These are phyloP conservation scores for Coturnix japonica DNA, from an alignment of 2,113 vertebrate genomes.

Conservation along the genomic window DNA sequence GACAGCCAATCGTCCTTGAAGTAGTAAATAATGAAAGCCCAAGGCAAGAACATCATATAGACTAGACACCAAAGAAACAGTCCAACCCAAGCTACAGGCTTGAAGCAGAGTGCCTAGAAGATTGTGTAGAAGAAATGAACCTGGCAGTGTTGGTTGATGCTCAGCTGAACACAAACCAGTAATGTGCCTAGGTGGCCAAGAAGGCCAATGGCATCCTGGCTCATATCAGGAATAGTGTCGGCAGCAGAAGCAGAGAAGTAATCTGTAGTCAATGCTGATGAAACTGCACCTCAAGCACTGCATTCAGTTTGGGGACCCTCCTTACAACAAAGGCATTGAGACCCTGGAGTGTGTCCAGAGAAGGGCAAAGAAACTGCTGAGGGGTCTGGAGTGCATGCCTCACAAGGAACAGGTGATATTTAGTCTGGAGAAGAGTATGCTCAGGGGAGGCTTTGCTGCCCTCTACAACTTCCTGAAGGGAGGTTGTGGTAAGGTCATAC, in stretches of 20 bases:
- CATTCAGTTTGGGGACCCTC: not conserved
- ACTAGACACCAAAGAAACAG: not conserved
- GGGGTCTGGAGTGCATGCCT: not conserved
- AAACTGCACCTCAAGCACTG: not conserved
- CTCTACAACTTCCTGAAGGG: not conserved
- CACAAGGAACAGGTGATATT: too few relatives aligned
- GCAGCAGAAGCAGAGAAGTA: not conserved
- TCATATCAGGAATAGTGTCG: not conserved
- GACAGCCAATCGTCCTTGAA: slow-evolving; percentile 36
- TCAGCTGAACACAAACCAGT: not conserved
- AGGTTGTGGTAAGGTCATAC: too few relatives aligned
- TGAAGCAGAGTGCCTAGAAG: too few relatives aligned
- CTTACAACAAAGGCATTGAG: not conserved
- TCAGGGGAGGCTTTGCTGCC: not conserved
- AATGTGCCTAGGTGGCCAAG: not conserved
- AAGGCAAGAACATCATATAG: not conserved
- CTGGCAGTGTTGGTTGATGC: too few relatives aligned
- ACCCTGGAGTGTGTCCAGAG: not conserved
- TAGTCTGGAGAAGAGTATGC: too few relatives aligned
- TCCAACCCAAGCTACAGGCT: not conserved
- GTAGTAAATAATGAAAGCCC: slow-evolving; percentile 37
- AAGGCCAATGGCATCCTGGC: not conserved
- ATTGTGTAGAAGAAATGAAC: too few relatives aligned
- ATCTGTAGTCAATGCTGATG: not conserved
- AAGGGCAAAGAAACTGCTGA: not conserved